Base-by-base conservation (phyloP, 2,113 vertebrate species). In the Gyps fulvus region DNA sequence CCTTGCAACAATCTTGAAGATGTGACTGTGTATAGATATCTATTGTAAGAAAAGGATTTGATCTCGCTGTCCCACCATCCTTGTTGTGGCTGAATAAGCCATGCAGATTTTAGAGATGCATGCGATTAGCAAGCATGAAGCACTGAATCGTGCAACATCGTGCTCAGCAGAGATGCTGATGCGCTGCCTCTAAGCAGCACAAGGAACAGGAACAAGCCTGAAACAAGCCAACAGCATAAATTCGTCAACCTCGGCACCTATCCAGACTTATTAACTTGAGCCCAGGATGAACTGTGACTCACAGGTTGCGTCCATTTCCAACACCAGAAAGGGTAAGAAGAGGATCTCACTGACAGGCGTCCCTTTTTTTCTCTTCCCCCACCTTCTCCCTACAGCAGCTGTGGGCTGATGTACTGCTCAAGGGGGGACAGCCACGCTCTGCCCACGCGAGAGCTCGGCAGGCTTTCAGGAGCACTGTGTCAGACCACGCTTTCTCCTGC, bases 371-470 rank as follows among this genome's bases (percentile, higher is more conserved):
- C 40, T 72, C 29, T 88, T 55, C 23, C 38, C 40, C 23, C 6
- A 80, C 17, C 32, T 61, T 29, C 10, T 80, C 25, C 34, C 20
- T 26, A 2, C 13, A 17, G 34, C 57, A 72, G 25, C 58, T 42
- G 58, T 18, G 67, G 38, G 14, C 31, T 49, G 58, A 40, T 7
- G 22, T 38, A 4, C 55, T 27, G 55, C 45, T 62, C 17, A 34
- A 5, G 0, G 1, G 81, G 66, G 23, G 57, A 65, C 16, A 29
- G 29, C n/a, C 23, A 2, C 20, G 29, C n/a, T 25, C 29, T 55
- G 57, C 49, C 34, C 55, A 26, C 49, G 47, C 34, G 55, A 19
- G 34, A 47, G 32, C 58, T 84, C 57, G 31, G 36, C 18, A 83
- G 67, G 13, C 15, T 45, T 61, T 52, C 38, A 16, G 57, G 12